Evolutionary conservation across 2,888 invertebrate genomes (phyloP).

Genomic region (Patella depressa): DNA sequence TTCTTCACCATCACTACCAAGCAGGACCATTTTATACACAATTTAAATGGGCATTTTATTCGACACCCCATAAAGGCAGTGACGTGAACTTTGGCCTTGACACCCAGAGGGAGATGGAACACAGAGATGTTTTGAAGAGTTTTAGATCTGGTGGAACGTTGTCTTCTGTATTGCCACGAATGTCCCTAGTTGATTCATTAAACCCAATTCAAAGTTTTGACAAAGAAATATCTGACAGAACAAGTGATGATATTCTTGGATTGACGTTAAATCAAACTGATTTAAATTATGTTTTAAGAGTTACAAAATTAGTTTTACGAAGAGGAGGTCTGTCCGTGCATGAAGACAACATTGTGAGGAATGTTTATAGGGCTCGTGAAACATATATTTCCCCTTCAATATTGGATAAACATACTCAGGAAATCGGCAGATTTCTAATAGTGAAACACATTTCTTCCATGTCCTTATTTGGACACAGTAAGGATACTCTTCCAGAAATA

Average conservation of each 20-base stretch:
- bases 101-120: conserved; percentile 34
- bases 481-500: no score
- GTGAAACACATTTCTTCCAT: conserved; percentile 13
- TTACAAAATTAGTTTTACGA: conserved; percentile 23
- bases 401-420: conserved; percentile 19
- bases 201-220: no score
- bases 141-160: no score
- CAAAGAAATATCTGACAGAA: no score
- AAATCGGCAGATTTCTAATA: conserved; percentile 26
- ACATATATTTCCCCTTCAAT: conserved; percentile 12
- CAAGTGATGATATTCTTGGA: no score
- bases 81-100: conserved; percentile 32
- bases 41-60: conserved; percentile 29
- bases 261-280: conserved; percentile 14
- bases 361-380: conserved; percentile 23
- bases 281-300: conserved; percentile 21
- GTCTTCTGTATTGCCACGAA: no score
- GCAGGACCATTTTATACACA: conserved; percentile 29
- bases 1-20: conserved; percentile 28
- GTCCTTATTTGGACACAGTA: background rate
- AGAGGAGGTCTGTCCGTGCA: conserved; percentile 18
- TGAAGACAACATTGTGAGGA: conserved; percentile 12
- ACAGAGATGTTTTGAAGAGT: conserved; percentile 29
- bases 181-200: no score
- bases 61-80: conserved; percentile 29